Base-by-base conservation (phyloP, 92 coral and sea anemone genomes). In the Zoanthus gigantus region DNA sequence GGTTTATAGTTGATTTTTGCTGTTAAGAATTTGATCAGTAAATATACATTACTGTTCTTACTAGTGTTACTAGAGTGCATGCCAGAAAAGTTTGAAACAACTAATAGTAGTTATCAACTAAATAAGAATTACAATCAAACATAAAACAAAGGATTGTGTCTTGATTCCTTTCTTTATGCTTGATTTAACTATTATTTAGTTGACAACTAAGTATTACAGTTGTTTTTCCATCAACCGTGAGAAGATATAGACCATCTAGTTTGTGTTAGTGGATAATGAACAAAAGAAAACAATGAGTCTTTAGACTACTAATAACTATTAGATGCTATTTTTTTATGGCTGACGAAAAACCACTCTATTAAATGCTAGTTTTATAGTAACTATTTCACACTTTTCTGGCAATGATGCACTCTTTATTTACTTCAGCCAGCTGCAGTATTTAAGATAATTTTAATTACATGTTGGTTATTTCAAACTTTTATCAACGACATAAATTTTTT, bases 181-280 rank as follows among this genome's bases (percentile, higher is more conserved):
- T 63, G 69, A 63, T 63, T 63, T n/a, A 63, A 63, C 69, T 63
- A 63, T 63, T 63, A 63, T 63, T 63, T 63, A 63, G 69, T 63
- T 63, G 69, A 63, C 69, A 63, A 63, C 69, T n/a, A 63, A 63
- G 69, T 63, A 63, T 63, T 18, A 63, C 32, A 63, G 69, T 63
- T 63, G 69, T 63, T 63, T 63, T 63, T 63, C 69, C 69, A 63
- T 63, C 69, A 63, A 63, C 69, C 69, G 69, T 63, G 69, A 63
- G 69, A 63, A 63, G 69, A 63, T 63, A 63, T 63, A 63, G 69
- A 58, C 65, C 65, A 14, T 58, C 65, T 58, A 58, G 65, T 58
- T 58, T 58, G 65, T 58, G 65, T 58, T 58, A 14, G 65, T 58
- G 65, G 65, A 58, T 58, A 58, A 58, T 23, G 65, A 58, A 58